Evolutionary conservation across 1,140 invertebrate genomes (phyloP).

Genomic region (Aphis gossypii): DNA sequence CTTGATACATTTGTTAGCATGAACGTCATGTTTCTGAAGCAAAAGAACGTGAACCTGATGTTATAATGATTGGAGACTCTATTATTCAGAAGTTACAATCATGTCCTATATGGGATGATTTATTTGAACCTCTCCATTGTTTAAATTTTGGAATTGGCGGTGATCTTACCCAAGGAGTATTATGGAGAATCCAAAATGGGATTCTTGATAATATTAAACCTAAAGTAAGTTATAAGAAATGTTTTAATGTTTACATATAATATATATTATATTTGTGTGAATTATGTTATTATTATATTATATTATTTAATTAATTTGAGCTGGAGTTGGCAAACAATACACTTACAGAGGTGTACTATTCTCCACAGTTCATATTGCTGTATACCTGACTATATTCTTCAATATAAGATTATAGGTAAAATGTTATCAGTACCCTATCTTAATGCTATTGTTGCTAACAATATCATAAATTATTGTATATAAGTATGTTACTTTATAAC

Average conservation of each 20-base stretch:
- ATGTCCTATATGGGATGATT: slow-evolving; percentile 82
- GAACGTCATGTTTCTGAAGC: slow-evolving; percentile 81
- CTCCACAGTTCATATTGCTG: too few relatives aligned
- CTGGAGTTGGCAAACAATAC: too few relatives aligned
- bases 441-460: too few relatives aligned
- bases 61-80: slow-evolving; percentile 88
- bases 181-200: slow-evolving; percentile 88
- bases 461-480: too few relatives aligned
- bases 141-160: slow-evolving; percentile 90
- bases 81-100: slow-evolving; percentile 79
- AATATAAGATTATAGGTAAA: too few relatives aligned
- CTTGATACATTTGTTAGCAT: slow-evolving; percentile 70
- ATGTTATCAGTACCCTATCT: too few relatives aligned
- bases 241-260: background rate
- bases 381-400: too few relatives aligned
- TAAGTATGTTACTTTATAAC: too few relatives aligned
- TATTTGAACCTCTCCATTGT: slow-evolving; percentile 78
- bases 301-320: too few relatives aligned
- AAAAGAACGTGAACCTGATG: slow-evolving; percentile 86
- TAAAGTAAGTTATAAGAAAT: slow-evolving; percentile 70
- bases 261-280: background rate
- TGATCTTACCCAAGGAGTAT: slow-evolving; percentile 85
- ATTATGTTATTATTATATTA: too few relatives aligned
- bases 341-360: background rate
- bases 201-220: slow-evolving; percentile 86